Evolutionary conservation across 2,888 invertebrate species (phyloP), one percentile per base, ranked within the genome.

Genomic region (Drosophila borborema): DNA sequence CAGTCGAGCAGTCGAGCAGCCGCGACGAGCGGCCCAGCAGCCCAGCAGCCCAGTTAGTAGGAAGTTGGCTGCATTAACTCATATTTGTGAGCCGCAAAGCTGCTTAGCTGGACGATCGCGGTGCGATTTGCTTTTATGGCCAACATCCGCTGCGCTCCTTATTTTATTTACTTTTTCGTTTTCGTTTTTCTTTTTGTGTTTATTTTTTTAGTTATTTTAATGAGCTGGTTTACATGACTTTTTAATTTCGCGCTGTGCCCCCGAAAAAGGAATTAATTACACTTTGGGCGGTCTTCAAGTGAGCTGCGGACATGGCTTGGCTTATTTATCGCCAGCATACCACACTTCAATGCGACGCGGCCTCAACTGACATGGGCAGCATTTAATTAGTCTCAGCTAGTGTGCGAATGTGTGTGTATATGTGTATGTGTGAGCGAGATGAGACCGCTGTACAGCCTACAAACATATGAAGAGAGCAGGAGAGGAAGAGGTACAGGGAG

Each of bases 141-240:
- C 67, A 59, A 77, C 80, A 75, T 83, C 89, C 78, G 81, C 76
- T 61, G 56, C 54, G 60, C 48, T 60, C 18, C 62, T 49, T 8
- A 40, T 60, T 48, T 60, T 18, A 36, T 59, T 46, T 48, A 9
- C 16, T 16, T 46, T 34, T 58, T 31, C 49, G 31, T 10, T 14
- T 31, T n/a, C 10, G 10, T 31, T 51, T 20, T 10, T 2, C 8
- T 5, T 49, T 49, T 16, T 10, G 28, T 9, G 20, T 12, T 46
- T 20, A 20, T 3, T 34, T 58, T 59, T 69, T 77, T 82, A 91
- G 91, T 90, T 91, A 92, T 92, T 92, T 92, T 92, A 92, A 92
- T 92, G 92, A 92, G 92, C 92, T 92, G 91, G 92, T 92, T 93
- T 92, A 92, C 92, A 92, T 91, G 92, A 92, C 92, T 92, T 92